These are phyloP conservation scores for Laupala kohalensis DNA, from an alignment of 1,140 invertebrate species.

Conservation along the genomic window DNA sequence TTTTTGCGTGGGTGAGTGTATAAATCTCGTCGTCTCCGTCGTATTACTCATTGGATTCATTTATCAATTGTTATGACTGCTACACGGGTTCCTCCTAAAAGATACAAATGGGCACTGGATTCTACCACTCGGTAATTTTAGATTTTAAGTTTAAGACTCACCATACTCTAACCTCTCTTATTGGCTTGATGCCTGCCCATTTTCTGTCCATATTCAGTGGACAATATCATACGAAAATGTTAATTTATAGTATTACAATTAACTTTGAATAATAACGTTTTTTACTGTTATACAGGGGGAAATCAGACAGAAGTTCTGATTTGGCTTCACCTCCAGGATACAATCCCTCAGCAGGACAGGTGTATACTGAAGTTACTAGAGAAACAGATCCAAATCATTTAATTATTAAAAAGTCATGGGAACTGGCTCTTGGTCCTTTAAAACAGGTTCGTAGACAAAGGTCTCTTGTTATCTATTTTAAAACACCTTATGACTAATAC, in stretches of 20 bases:
- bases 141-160: too few relatives aligned
- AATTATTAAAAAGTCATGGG: conserved; percentile 94
- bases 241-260: neutral
- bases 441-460: conserved; percentile 53
- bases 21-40: too few relatives aligned
- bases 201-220: neutral
- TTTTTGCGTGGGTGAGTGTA: too few relatives aligned
- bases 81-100: conserved; percentile 20
- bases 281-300: conserved; percentile 25
- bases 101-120: conserved; percentile 35
- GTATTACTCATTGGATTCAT: too few relatives aligned
- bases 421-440: conserved; percentile 85
- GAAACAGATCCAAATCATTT: conserved; percentile 66
- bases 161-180: neutral
- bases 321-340: conserved; percentile 72
- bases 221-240: neutral
- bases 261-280: neutral
- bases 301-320: conserved; percentile 31
- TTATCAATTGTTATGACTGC: conserved; percentile 7
- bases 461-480: neutral
- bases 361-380: conserved; percentile 58
- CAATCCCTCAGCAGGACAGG: conserved; percentile 51
- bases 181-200: too few relatives aligned
- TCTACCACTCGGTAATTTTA: conserved; percentile 30
- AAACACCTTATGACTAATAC: neutral